These are phyloP conservation scores for Eubucco bourcierii DNA, from an alignment of 2,113 vertebrate genomes.

Conservation along the genomic window DNA sequence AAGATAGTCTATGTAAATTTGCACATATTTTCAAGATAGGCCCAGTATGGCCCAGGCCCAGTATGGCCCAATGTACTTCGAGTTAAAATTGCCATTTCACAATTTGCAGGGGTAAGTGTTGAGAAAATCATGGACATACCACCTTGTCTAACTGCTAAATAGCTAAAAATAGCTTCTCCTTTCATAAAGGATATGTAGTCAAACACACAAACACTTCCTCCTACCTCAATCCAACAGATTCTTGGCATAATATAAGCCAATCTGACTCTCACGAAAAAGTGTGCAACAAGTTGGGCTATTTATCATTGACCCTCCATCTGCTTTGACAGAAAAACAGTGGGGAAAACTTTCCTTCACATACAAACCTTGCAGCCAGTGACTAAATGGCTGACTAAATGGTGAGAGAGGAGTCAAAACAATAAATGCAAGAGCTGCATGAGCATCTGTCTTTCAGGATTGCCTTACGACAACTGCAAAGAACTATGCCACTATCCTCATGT, in stretches of 20 bases:
- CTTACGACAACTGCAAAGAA: background rate
- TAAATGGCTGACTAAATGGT: background rate
- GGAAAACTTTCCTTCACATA: background rate
- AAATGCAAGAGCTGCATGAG: background rate
- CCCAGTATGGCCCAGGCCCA: background rate
- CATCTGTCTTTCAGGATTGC: background rate
- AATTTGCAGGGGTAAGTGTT: background rate
- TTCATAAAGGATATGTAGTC: background rate
- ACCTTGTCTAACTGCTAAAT: background rate
- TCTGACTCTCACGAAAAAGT: background rate
- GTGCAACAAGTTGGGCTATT: background rate
- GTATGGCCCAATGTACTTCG: background rate
- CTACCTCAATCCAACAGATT: background rate
- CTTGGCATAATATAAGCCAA: background rate
- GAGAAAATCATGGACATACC: background rate
- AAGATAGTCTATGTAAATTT: background rate
- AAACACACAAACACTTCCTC: slow-evolving; percentile 3
- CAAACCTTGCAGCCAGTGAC: background rate
- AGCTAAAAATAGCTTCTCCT: background rate
- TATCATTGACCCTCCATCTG: background rate
- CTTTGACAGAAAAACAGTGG: background rate
- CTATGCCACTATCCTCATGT: background rate
- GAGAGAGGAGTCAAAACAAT: background rate
- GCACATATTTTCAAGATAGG: background rate
- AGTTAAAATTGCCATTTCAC: background rate